A percentile compares a stretch with the other conserved stretches of the same genome.
phyloP scores from a whole-genome alignment of 2,888 invertebrate genomes.

The Halictus ligatus region DNA sequence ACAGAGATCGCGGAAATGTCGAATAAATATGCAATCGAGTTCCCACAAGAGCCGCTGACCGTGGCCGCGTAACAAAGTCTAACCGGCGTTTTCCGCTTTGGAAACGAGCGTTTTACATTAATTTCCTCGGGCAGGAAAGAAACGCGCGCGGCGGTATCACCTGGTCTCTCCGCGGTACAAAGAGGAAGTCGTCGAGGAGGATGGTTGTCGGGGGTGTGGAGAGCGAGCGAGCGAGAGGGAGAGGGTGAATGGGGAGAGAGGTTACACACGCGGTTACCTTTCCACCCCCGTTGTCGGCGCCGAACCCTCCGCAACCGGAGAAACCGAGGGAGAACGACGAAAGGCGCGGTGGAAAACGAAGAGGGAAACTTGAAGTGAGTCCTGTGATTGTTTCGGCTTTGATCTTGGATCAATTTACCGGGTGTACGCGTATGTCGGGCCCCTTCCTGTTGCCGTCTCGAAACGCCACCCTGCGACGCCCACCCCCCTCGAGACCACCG shows the following conservation, averaged over 20 bases:
- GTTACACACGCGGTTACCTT: conserved; percentile 83
- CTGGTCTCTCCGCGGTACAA: conserved; percentile 42
- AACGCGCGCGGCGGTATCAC: conserved; percentile 37
- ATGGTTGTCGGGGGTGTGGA: background rate
- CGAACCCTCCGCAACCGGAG: conserved; percentile 47
- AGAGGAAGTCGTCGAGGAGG: conserved; percentile 12
- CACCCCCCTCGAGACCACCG: conserved; percentile 34
- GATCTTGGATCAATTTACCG: conserved; percentile 84
- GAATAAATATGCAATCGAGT: conserved; percentile 70
- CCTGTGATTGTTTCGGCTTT: conserved; percentile 84
- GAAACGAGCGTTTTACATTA: conserved; percentile 67
- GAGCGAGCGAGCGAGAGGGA: background rate
- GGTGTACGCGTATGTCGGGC: conserved; percentile 79
- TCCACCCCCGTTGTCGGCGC: conserved; percentile 48
- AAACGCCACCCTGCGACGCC: conserved; percentile 55
- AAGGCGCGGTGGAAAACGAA: conserved; percentile 48
- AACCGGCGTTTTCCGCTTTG: conserved; percentile 29
- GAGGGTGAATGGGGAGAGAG: conserved; percentile 61
- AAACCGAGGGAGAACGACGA: conserved; percentile 17
- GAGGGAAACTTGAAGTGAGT: conserved; percentile 76
- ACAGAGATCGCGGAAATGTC: conserved; percentile 65
- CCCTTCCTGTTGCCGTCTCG: conserved; percentile 74
- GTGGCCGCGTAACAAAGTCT: conserved; percentile 37
- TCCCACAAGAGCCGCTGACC: conserved; percentile 43
- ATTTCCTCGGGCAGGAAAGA: conserved; percentile 61